Base-by-base conservation (phyloP, 2,888 invertebrate genomes). In the Ceratothoa steindachneri region DNA sequence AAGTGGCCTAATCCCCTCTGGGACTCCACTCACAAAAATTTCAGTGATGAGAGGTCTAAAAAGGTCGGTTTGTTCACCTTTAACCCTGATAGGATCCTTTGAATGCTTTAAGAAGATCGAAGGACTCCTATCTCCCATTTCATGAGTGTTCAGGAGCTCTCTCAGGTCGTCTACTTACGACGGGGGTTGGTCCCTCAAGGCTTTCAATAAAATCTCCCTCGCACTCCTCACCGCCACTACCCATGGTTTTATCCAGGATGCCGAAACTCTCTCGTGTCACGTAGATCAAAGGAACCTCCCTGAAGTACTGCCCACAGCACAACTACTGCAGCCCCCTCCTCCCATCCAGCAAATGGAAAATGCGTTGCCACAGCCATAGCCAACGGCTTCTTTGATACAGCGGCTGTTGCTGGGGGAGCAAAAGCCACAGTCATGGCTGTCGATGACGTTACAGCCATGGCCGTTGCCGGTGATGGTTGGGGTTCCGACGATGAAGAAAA, bases 291-390 rank as follows among this genome's bases (percentile, higher is more conserved):
- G 81, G 68, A 71, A 81, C 29, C 82, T 93, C 55, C 93, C 93
- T 0, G 89, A 90, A 71, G 86, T 93, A 0, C 90, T 91, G 82
- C 89, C 90, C 0, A 87, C 89, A 81, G 95, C 96, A 0, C 87
- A 87, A 79, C 87, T 94, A 68, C 86, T 98, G 29, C 88, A 90
- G 74, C 97, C 98, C 0, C 95, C 97, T 0, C 89, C 92, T 22
- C 97, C 98, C 0, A 90, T 97, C 68, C 90, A 89, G 80, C 90
- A 91, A 82, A 91, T 92, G n/a, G 97, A 97, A 84, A 90, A 91
- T 69, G 99, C 71, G 1, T 99, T 99, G 99, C 99, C 99, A 0
- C 85, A 97, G 9, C 86, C 99, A 95, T 97, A 0, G 93, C 97
- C 0, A 93, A 73, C 81, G 83, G 81, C 12, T 81, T 81, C 80